These are phyloP conservation scores for Papilio glaucus DNA, from an alignment of 1,140 invertebrate species.

Conservation along the genomic window DNA sequence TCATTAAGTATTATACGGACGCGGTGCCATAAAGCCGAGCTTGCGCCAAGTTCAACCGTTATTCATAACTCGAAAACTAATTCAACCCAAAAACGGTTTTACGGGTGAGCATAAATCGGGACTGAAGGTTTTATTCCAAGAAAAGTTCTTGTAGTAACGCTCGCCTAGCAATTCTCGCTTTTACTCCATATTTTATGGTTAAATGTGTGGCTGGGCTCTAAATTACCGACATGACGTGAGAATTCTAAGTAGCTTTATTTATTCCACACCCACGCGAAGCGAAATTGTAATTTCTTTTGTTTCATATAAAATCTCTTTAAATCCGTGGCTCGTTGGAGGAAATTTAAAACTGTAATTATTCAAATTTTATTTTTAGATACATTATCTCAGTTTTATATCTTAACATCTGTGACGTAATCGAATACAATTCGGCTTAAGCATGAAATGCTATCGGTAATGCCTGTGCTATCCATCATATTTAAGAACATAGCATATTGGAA, in stretches of 20 bases:
- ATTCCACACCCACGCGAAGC: not conserved
- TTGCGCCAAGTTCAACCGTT: slow-evolving; percentile 54
- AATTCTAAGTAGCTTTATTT: slow-evolving; percentile 32
- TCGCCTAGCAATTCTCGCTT: slow-evolving; percentile 19
- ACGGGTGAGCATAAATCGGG: slow-evolving; percentile 67
- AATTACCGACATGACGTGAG: slow-evolving; percentile 33
- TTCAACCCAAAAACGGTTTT: slow-evolving; percentile 64
- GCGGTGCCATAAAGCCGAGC: slow-evolving; percentile 43
- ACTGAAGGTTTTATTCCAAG: slow-evolving; percentile 53
- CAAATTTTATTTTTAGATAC: slow-evolving; percentile 9
- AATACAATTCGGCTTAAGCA: not conserved
- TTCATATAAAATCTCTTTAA: slow-evolving; percentile 7
- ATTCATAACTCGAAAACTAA: slow-evolving; percentile 69
- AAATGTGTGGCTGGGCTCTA: slow-evolving; percentile 14
- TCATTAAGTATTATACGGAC: slow-evolving; percentile 32
- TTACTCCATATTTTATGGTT: slow-evolving; percentile 33
- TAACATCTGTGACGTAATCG: not conserved
- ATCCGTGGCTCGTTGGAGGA: not conserved
- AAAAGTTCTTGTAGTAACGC: slow-evolving; percentile 42
- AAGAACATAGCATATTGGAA: too few species aligned
- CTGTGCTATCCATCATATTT: too few species aligned
- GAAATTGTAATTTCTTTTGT: slow-evolving; percentile 28
- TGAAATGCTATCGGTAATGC: not conserved
- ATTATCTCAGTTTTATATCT: not conserved
- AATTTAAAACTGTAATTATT: slow-evolving; percentile 13